These are phyloP conservation scores for Pseudotriccus pelzelni DNA, from an alignment of 2,797 vertebrate genomes.

Conservation along the genomic window DNA sequence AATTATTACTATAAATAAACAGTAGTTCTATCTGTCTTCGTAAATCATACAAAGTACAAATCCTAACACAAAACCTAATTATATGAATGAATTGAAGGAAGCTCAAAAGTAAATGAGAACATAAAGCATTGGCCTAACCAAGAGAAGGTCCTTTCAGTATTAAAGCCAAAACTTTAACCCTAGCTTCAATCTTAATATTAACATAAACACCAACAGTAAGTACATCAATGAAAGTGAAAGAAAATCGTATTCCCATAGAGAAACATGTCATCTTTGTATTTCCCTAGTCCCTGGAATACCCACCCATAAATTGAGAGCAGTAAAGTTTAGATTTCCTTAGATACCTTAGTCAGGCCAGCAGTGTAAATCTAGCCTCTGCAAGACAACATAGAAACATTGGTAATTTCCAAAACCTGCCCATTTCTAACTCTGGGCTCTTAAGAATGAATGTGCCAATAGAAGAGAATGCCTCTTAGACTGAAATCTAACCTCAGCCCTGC, in stretches of 20 bases:
- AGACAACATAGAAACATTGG: background rate
- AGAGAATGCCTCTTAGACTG: background rate
- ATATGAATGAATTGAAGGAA: background rate
- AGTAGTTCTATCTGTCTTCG: background rate
- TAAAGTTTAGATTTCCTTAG: background rate
- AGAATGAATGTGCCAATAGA: background rate
- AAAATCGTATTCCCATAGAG: background rate
- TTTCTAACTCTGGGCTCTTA: background rate
- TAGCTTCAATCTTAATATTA: background rate
- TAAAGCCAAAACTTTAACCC: background rate
- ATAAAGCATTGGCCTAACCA: background rate
- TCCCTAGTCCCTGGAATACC: background rate
- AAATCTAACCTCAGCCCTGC: background rate
- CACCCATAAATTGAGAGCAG: background rate
- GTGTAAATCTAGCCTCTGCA: background rate
- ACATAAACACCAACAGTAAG: background rate
- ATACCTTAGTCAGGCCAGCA: background rate
- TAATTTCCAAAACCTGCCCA: background rate
- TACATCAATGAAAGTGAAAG: background rate
- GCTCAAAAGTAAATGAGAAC: background rate
- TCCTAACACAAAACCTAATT: background rate
- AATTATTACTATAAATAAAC: background rate
- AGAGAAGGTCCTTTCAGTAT: background rate
- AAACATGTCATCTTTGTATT: background rate
- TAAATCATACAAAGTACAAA: background rate